These are phyloP conservation scores for Heliconius aoede DNA, from an alignment of 2,888 invertebrate genomes.

Conservation along the genomic window DNA sequence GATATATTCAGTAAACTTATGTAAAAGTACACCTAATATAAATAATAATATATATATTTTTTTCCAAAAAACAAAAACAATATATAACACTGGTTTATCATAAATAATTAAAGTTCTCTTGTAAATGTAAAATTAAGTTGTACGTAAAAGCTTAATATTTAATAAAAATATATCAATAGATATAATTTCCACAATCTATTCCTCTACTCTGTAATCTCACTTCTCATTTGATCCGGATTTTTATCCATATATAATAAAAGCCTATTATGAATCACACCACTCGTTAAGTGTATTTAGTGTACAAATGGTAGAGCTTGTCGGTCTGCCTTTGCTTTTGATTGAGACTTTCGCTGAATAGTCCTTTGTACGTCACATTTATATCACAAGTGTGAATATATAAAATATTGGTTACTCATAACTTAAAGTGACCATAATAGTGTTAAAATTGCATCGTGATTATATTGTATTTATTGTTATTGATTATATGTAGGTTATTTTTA, in stretches of 20 bases:
- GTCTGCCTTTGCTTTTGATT: slow-evolving; percentile 57
- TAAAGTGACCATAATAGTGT: neutral
- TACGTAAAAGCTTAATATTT: neutral
- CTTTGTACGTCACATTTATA: slow-evolving; percentile 30
- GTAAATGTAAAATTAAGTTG: neutral
- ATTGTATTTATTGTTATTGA: too few species aligned
- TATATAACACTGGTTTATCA: too few species aligned
- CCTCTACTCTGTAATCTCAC: slow-evolving; percentile 61
- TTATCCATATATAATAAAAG: slow-evolving; percentile 78
- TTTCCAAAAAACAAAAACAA: too few species aligned
- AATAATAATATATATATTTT: too few species aligned
- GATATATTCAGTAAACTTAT: too few species aligned
- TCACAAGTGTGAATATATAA: slow-evolving; percentile 32
- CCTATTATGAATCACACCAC: slow-evolving; percentile 77
- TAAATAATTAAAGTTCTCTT: neutral
- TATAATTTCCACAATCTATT: slow-evolving; percentile 18
- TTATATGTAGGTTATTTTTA: too few species aligned
- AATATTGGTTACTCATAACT: slow-evolving; percentile 31
- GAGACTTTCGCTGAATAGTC: slow-evolving; percentile 50
- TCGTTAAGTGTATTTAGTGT: slow-evolving; percentile 79
- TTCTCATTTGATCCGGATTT: slow-evolving; percentile 84
- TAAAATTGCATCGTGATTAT: neutral
- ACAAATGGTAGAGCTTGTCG: slow-evolving; percentile 72
- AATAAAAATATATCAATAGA: too few species aligned
- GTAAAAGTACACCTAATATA: neutral